These are phyloP conservation scores for Strongylocentrotus purpuratus DNA, from an alignment of 35 echinoderm and acorn worm species.

Conservation along the genomic window DNA sequence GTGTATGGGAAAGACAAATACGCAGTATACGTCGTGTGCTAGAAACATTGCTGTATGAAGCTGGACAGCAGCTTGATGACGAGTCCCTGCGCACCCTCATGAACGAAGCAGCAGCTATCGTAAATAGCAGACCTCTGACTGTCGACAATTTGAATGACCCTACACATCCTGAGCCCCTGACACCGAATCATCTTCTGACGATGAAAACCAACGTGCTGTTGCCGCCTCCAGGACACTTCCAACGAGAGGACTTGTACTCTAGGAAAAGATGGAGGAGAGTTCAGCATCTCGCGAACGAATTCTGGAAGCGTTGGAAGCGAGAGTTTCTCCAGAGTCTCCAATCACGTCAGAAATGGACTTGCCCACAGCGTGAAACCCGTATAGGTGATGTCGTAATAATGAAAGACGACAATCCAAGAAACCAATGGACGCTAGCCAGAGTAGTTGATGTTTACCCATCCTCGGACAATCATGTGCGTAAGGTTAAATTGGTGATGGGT, in stretches of 20 bases:
- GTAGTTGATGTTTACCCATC: constrained; percentile 11
- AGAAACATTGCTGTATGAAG: constrained; percentile 54
- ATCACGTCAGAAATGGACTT: too few relatives aligned
- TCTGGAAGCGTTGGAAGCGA: too few relatives aligned
- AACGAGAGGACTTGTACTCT: constrained; percentile 59
- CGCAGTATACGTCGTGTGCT: too few relatives aligned
- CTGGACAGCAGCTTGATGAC: constrained; percentile 65
- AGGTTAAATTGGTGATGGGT: constrained; percentile 50
- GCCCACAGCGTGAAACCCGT: constrained; percentile 26
- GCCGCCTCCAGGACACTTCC: constrained; percentile 65
- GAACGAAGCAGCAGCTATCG: constrained; percentile 62
- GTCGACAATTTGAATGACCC: too few relatives aligned
- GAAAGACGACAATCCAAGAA: constrained; percentile 55
- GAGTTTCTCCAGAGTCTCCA: too few relatives aligned
- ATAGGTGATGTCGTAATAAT: constrained; percentile 62
- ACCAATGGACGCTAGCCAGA: constrained; percentile 56
- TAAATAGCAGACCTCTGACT: constrained; percentile 63
- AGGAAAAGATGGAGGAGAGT: too few relatives aligned
- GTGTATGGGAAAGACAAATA: too few relatives aligned
- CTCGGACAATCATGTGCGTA: constrained; percentile 47
- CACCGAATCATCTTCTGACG: constrained; percentile 62
- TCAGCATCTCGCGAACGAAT: too few relatives aligned
- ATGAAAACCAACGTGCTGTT: constrained; percentile 65
- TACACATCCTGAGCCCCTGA: constrained; percentile 58
- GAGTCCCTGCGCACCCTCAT: constrained; percentile 81